phyloP scores from a whole-genome alignment of 2,113 vertebrate species.

The Poeciliopsis occidentalis region DNA sequence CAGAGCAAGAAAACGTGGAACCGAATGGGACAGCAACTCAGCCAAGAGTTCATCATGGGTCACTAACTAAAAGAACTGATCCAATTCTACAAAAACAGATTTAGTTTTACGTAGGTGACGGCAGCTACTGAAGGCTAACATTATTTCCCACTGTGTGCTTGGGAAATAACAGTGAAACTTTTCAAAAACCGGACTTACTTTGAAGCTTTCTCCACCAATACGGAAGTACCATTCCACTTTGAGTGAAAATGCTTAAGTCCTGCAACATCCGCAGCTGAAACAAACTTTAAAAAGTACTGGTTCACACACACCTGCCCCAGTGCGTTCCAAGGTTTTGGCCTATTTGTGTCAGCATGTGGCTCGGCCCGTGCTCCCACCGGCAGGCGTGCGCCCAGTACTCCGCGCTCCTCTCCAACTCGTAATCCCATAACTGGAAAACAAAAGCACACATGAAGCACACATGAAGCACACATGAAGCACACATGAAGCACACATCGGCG shows the following conservation, averaged over 20 bases:
- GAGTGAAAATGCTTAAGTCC: background rate
- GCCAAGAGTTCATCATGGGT: too few species aligned
- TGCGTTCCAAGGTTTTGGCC: conserved; percentile 96
- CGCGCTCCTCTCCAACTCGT: conserved; percentile 92
- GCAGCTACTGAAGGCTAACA: too few species aligned
- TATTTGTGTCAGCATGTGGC: conserved; percentile 92
- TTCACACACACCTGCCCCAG: conserved; percentile 90
- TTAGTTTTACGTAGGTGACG: too few species aligned
- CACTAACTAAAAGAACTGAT: too few species aligned
- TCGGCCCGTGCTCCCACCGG: conserved; percentile 95
- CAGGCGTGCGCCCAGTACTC: conserved; percentile 93
- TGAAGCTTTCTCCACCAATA: too few species aligned
- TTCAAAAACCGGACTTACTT: too few species aligned
- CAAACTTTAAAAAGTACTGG: background rate
- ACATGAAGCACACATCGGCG: background rate
- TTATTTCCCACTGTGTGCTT: too few species aligned
- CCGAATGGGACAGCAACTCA: too few species aligned
- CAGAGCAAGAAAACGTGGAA: too few species aligned
- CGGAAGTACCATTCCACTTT: background rate
- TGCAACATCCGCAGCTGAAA: background rate
- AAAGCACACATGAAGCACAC: conserved; percentile 28
- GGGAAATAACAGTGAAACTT: too few species aligned
- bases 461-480: background rate
- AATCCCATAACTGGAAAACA: conserved; percentile 88
- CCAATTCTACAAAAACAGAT: too few species aligned